Evolutionary conservation across 2,113 vertebrate genomes (phyloP), one percentile per base, ranked within the genome.

Genomic region (Thoracochromis brauschi): DNA sequence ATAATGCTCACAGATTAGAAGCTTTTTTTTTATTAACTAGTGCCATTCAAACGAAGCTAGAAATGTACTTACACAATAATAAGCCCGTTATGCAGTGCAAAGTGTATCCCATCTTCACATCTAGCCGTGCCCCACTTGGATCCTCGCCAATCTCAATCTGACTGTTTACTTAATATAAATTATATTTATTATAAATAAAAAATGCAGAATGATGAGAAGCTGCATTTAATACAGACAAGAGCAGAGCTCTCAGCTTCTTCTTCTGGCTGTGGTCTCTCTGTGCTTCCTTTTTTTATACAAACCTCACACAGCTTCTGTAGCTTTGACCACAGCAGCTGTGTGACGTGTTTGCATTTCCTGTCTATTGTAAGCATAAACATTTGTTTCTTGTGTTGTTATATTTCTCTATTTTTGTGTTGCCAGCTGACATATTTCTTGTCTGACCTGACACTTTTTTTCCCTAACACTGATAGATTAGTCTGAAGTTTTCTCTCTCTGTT

Each of bases 11-110:
- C 3, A 26, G 40, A 45, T 9, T 42, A 40, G 21, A 45, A 4
- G 21, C 38, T 8, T 55, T 26, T 14, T 24, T 16, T 7, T 7
- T 1, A 26, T 73, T 16, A 42, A 42, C 42, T 24, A 13, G 0
- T 73, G 38, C 38, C 38, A 73, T 73, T 73, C 21, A 73, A 10
- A 45, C 0, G 0, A 16, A 26, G 3, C 40, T 24, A 73, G 38
- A 26, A 45, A 45, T 73, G 38, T 16, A 73, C 65, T 73, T 73
- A 73, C 65, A 45, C n/a, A 45, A 45, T 73, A 73, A 73, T 73
- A 73, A 73, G 12, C 0, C 65, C 0, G 14, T 45, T 8, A 26
- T 45, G 38, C 21, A 73, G 65, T 13, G 13, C 38, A 45, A 73
- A 4, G 38, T 45, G 8, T 71, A 42, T 24, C 65, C 65, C 65